phyloP scores from a whole-genome alignment of 2,113 vertebrate species.

The Mionectes macconnelli region DNA sequence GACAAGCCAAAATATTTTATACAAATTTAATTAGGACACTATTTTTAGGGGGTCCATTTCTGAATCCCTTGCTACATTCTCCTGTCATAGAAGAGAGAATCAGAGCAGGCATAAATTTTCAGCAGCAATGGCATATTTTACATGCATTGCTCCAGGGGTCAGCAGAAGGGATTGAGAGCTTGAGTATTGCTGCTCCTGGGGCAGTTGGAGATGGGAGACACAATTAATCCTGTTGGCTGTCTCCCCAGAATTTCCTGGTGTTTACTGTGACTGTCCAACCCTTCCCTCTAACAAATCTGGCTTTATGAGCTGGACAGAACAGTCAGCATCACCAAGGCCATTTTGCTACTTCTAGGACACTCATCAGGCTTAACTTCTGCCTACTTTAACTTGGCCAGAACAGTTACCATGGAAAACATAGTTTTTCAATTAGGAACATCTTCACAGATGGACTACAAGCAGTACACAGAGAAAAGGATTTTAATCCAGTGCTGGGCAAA shows the following conservation, averaged over 20 bases:
- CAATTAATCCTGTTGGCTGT: neutral
- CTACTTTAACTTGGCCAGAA: neutral
- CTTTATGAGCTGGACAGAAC: neutral
- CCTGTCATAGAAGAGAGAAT: neutral
- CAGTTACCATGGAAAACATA: neutral
- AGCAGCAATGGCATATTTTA: neutral
- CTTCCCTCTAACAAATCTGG: neutral
- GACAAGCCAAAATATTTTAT: neutral
- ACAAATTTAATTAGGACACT: neutral
- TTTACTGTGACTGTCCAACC: neutral
- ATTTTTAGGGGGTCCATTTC: neutral
- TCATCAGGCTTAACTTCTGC: neutral
- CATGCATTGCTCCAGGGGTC: neutral
- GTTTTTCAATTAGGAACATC: neutral
- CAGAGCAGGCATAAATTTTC: neutral
- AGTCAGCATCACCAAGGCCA: neutral
- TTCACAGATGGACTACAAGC: neutral
- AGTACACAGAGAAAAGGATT: neutral
- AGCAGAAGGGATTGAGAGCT: neutral
- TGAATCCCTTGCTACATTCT: neutral
- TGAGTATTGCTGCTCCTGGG: neutral
- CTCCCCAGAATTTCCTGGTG: neutral
- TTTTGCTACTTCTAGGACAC: neutral
- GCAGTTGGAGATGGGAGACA: neutral
- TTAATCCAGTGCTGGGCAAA: neutral